Evolutionary conservation across 2,113 vertebrate genomes (phyloP).

Genomic region (Orycteropus afer): DNA sequence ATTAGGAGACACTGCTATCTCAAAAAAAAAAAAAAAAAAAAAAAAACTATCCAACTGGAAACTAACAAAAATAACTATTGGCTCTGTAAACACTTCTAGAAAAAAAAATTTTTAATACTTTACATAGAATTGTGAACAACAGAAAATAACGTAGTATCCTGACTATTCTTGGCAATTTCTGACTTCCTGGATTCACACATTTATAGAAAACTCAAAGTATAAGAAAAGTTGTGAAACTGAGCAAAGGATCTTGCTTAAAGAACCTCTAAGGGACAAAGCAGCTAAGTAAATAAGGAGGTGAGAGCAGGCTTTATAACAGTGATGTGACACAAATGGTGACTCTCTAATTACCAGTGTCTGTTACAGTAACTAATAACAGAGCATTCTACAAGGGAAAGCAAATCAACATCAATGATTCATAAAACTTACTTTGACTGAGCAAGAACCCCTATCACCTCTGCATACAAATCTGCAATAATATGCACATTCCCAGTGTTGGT

Average conservation of each 20-base stretch:
- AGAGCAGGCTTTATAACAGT: background rate
- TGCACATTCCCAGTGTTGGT: conserved; percentile 99
- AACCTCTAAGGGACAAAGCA: background rate
- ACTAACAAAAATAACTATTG: conserved; percentile 42
- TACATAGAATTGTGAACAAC: conserved; percentile 12
- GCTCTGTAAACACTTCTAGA: background rate
- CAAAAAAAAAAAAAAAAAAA: conserved; percentile 33
- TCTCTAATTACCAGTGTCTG: background rate
- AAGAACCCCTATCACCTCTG: conserved; percentile 98
- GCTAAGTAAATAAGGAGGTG: background rate
- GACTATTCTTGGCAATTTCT: background rate
- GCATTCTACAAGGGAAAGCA: background rate
- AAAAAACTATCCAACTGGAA: conserved; percentile 45
- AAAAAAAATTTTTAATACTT: background rate
- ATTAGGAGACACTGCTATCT: conserved; percentile 10
- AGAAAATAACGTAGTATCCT: background rate
- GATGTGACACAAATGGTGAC: background rate
- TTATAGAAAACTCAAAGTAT: background rate
- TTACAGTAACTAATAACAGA: background rate
- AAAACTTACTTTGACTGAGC: conserved; percentile 96
- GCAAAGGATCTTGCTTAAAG: background rate
- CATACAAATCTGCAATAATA: conserved; percentile 98
- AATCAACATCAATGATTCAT: background rate
- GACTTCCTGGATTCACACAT: background rate
- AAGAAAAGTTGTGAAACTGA: background rate